A percentile compares a stretch with the other conserved stretches of the same genome.
These are phyloP conservation scores for Pomacea maculata DNA, from an alignment of 1,140 invertebrate genomes.

Conservation along the genomic window DNA sequence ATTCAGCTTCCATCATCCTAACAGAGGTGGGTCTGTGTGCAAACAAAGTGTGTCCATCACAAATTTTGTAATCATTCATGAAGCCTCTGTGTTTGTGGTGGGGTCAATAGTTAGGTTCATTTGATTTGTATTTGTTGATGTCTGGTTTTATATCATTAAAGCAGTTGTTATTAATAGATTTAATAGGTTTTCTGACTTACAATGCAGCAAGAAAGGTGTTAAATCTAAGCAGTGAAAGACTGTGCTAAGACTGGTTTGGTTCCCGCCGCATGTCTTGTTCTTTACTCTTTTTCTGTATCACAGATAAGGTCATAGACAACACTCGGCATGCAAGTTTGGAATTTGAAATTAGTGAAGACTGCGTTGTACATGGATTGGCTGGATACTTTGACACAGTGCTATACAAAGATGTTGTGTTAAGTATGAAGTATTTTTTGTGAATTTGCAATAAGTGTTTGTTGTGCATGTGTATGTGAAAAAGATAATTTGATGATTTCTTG, in stretches of 20 bases:
- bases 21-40: conserved; percentile 66
- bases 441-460: background rate
- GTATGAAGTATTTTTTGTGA: conserved; percentile 62
- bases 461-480: conserved; percentile 11
- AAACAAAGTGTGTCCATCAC: no score
- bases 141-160: no score
- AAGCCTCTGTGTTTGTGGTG: no score
- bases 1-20: conserved; percentile 92
- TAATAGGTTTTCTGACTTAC: background rate
- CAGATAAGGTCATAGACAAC: conserved; percentile 73
- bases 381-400: conserved; percentile 93
- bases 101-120: no score
- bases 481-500: background rate
- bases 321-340: conserved; percentile 74
- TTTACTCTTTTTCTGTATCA: conserved; percentile 38
- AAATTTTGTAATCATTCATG: no score
- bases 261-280: background rate
- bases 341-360: conserved; percentile 79
- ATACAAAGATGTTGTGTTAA: conserved; percentile 85
- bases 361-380: conserved; percentile 89
- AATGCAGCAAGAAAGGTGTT: no score
- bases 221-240: background rate
- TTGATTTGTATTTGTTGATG: no score
- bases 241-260: background rate
- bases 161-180: background rate